Percentiles rank a stretch among this genome's conserved stretches.
Conservation (phyloP, 2,797 vertebrate genomes). For the Sebastiscus tertius region DNA sequence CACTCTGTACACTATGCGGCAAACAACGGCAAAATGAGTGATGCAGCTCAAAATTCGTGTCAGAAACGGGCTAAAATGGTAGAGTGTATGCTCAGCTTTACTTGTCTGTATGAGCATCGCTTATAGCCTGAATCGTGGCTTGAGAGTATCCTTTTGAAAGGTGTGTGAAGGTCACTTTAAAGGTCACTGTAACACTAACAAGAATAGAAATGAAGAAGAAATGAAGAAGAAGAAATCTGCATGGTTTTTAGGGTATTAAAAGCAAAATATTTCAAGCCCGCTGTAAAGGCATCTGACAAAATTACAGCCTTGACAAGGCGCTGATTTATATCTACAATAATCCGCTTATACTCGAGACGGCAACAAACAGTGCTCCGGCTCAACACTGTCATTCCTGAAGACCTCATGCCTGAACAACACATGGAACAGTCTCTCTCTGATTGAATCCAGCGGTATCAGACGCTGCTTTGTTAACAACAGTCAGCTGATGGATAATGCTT, state of each 20-base stretch:
- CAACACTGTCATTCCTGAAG: not conserved
- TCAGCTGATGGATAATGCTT: constrained; percentile 55
- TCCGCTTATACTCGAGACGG: not conserved
- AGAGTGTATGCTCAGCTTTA: no score
- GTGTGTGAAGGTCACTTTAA: not conserved
- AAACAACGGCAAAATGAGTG: no score
- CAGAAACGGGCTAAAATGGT: no score
- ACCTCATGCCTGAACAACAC: not conserved
- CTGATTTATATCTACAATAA: not conserved
- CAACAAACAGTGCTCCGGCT: not conserved
- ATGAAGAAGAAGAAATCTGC: not conserved
- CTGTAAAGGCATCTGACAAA: not conserved
- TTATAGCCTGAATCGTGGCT: not conserved
- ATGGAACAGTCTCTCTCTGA: constrained; percentile 14
- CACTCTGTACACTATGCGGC: no score
- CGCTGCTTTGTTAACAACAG: constrained; percentile 37
- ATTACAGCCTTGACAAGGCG: not conserved
- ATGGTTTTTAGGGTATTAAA: not conserved
- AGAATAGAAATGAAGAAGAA: not conserved
- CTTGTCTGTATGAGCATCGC: no score
- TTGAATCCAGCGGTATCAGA: constrained; percentile 46
- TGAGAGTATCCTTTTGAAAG: not conserved
- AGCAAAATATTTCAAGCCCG: not conserved
- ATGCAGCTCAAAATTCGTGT: no score
- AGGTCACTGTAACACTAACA: not conserved